Conservation (phyloP, 1,140 invertebrate genomes). For the Caenorhabditis elegans region DNA sequence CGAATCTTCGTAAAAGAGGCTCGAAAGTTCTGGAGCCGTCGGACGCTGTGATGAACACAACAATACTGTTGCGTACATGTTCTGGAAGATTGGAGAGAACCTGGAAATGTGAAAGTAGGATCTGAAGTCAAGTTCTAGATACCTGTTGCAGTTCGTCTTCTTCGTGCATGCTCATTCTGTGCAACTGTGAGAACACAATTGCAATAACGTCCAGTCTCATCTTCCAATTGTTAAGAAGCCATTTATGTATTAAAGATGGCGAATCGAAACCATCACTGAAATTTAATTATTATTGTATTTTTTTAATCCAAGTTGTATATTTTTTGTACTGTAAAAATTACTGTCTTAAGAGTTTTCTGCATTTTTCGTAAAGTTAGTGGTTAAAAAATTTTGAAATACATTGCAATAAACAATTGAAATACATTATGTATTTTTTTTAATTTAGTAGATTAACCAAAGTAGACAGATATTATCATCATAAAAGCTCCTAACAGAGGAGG, state of each 20-base stretch:
- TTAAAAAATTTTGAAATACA: no score
- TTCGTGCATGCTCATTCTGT: conserved; percentile 25
- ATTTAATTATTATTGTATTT: no score
- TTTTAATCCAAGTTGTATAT: no score
- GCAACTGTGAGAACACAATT: neutral
- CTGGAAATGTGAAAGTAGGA: neutral
- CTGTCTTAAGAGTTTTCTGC: no score
- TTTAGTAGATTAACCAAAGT: no score
- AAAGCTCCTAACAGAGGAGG: no score
- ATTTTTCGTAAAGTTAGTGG: no score
- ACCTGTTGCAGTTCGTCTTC: conserved; percentile 7
- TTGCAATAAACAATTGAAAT: no score
- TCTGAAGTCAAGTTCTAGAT: no score
- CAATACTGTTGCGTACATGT: neutral
- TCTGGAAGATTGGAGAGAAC: neutral
- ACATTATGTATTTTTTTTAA: no score
- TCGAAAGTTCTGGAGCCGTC: neutral
- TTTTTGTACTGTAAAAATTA: no score
- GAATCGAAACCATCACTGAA: conserved; percentile 5
- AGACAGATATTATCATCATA: no score
- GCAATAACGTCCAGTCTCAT: neutral
- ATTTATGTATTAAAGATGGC: neutral
- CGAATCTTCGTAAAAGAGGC: neutral
- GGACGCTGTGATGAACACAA: neutral
- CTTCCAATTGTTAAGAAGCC: neutral